Evolutionary conservation across 2,888 invertebrate genomes (phyloP).

Genomic region (Cheiracanthium punctorium): DNA sequence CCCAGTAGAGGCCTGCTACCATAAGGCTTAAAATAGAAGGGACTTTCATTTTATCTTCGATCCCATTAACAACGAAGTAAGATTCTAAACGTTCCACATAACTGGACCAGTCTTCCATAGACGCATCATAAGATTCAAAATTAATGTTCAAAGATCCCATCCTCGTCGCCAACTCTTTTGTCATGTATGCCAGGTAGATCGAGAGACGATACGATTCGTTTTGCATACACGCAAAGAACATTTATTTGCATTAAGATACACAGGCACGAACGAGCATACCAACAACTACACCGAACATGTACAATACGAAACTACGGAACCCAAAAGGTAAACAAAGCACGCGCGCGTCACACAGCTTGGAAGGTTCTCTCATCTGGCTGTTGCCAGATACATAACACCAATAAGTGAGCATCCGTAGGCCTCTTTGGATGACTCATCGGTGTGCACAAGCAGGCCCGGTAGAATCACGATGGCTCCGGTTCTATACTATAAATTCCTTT

Average conservation of each 20-base stretch:
- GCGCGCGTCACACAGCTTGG: slow-evolving; percentile 42
- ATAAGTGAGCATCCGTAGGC: too few species aligned
- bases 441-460: too few species aligned
- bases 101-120: slow-evolving; percentile 44
- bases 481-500: too few species aligned
- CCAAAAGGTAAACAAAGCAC: too few species aligned
- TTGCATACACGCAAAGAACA: slow-evolving; percentile 49
- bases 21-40: slow-evolving; percentile 42
- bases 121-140: slow-evolving; percentile 47
- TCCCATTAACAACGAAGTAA: slow-evolving; percentile 48
- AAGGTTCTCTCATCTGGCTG: slow-evolving; percentile 36
- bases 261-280: slow-evolving; percentile 37
- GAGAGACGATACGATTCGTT: slow-evolving; percentile 50
- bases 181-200: slow-evolving; percentile 38
- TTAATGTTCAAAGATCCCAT: slow-evolving; percentile 47
- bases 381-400: slow-evolving; percentile 44
- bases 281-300: slow-evolving; percentile 37
- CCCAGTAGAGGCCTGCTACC: too few species aligned
- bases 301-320: slow-evolving; percentile 31
- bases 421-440: too few species aligned
- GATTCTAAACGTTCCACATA: slow-evolving; percentile 45
- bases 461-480: too few species aligned
- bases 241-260: slow-evolving; percentile 39
- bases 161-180: slow-evolving; percentile 41
- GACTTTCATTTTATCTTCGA: slow-evolving; percentile 40